Evolutionary conservation across 2,888 invertebrate genomes (phyloP), one percentile per base, ranked within the genome.

Genomic region (Caenorhabditis zanzibari): DNA sequence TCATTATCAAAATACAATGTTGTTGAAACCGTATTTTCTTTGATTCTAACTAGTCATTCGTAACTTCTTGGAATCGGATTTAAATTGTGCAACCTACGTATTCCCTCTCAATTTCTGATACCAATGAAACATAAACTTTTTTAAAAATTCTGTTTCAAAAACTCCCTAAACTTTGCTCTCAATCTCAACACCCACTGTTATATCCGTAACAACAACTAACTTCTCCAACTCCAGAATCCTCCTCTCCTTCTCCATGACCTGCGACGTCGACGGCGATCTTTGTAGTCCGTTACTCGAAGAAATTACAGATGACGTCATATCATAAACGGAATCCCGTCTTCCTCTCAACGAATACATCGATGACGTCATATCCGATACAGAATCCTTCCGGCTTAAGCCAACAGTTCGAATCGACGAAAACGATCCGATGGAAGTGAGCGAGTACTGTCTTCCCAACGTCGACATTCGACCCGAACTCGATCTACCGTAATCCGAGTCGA

Each of bases 401-500:
- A 88, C 66, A 6, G 88, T 85, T 59, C 88, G 73, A 47, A 87
- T 82, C 0, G 87, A 88, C 54, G 85, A 84, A 58, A 89, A 84
- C 7, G 87, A 86, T 35, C 85, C 83, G 49, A 87, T 75, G 14
- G 88, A 88, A 32, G 85, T 84, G 38, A 87, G 72, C 0, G 87
- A 87, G 69, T 87, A 87, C 66, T 88, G 87, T 72, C 89, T 80
- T 63, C 88, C 86, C 41, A 88, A 76, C 6, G 85, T 81, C 16
- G 86, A 85, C 5, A 81, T 44, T 10, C 85, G 28, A n/a, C 84
- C 83, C 0, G 84, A 85, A 68, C 83, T 82, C 14, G 86, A 86
- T 76, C 84, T 74, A 54, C 90, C 90, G 75, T 86, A 90, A 71
- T 91, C 91, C 41, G 91, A 90, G 77, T 91, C 91, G 2, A 90